phyloP scores from a whole-genome alignment of 2,113 vertebrate genomes.

The Felis catus region F.catus_Fca126_mat1.0 CM031412.1:223874001-223874500 shows the following conservation, averaged over 20 bases:
- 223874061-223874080: neutral
- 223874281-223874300: neutral
- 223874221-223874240: neutral
- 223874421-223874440: neutral
- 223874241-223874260: neutral
- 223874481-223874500: neutral
- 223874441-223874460: neutral
- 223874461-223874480: neutral
- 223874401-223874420: neutral
- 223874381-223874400: neutral
- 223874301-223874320: neutral
- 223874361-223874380: neutral
- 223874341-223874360: neutral
- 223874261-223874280: neutral
- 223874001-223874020: too few relatives aligned
- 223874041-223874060: too few relatives aligned
- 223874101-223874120: neutral
- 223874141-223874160: neutral
- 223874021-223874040: too few relatives aligned
- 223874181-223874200: neutral
- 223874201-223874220: neutral
- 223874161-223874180: neutral
- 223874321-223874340: neutral
- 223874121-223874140: neutral
- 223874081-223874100: neutral